Conservation (phyloP, 2,888 invertebrate genomes). For the Pantelozetes paolii region DNA sequence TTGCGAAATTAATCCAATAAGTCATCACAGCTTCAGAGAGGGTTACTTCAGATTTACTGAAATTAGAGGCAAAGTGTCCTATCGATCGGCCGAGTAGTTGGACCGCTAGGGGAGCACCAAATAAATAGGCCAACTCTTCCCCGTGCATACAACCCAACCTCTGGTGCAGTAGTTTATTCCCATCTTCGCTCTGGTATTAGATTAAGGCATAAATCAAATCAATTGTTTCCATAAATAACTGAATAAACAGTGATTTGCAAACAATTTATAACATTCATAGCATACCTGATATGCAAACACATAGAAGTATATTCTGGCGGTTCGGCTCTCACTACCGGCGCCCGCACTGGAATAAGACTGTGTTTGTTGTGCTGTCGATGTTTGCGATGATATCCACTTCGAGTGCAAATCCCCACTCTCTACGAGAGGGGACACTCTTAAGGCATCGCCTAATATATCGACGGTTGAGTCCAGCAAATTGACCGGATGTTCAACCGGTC, state of each 20-base stretch:
- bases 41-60: constrained; percentile 67
- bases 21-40: constrained; percentile 69
- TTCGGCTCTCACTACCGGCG: background rate
- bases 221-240: no score
- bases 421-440: constrained; percentile 70
- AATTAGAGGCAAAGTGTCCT: constrained; percentile 66
- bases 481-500: constrained; percentile 73
- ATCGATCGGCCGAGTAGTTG: constrained; percentile 59
- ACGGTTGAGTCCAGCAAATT: constrained; percentile 78
- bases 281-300: constrained; percentile 28
- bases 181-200: background rate
- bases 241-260: no score
- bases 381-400: constrained; percentile 11
- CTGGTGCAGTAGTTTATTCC: constrained; percentile 54
- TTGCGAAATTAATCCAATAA: constrained; percentile 53
- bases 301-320: constrained; percentile 30
- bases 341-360: background rate
- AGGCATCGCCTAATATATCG: constrained; percentile 79
- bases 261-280: background rate
- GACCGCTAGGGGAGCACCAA: constrained; percentile 63
- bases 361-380: background rate
- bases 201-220: background rate
- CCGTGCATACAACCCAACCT: constrained; percentile 70
- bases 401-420: constrained; percentile 59
- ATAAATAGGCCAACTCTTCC: constrained; percentile 70